Conservation (phyloP, 1,140 invertebrate species). For the Pinna nobilis region DNA sequence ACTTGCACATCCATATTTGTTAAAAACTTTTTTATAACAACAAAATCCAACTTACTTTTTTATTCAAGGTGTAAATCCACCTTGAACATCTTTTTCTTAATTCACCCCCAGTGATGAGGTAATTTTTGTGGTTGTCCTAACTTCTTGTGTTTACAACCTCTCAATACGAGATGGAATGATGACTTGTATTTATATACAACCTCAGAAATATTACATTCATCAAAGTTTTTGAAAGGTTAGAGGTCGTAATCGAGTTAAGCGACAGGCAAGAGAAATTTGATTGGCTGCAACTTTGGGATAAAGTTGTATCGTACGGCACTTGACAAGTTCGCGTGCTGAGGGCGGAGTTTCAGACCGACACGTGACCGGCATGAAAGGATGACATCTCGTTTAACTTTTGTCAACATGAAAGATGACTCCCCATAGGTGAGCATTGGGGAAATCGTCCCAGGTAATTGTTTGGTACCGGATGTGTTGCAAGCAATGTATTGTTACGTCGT, state of each 20-base stretch:
- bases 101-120: neutral
- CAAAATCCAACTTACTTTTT: too few species aligned
- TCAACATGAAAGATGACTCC: too few species aligned
- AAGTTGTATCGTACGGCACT: neutral
- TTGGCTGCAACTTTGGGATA: neutral
- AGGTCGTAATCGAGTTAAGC: neutral
- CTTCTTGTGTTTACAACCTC: neutral
- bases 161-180: neutral
- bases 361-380: too few species aligned
- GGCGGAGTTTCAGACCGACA: neutral
- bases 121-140: neutral
- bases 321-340: conserved; percentile 7
- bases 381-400: too few species aligned
- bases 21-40: too few species aligned
- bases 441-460: too few species aligned
- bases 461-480: too few species aligned
- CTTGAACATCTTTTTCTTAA: too few species aligned
- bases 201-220: conserved; percentile 5
- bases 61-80: too few species aligned
- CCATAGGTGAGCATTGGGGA: too few species aligned
- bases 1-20: conserved; percentile 7
- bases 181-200: neutral
- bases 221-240: neutral
- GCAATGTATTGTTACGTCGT: too few species aligned
- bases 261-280: conserved; percentile 11